phyloP scores from a whole-genome alignment of 2,113 vertebrate species.

The Passer montanus region DNA sequence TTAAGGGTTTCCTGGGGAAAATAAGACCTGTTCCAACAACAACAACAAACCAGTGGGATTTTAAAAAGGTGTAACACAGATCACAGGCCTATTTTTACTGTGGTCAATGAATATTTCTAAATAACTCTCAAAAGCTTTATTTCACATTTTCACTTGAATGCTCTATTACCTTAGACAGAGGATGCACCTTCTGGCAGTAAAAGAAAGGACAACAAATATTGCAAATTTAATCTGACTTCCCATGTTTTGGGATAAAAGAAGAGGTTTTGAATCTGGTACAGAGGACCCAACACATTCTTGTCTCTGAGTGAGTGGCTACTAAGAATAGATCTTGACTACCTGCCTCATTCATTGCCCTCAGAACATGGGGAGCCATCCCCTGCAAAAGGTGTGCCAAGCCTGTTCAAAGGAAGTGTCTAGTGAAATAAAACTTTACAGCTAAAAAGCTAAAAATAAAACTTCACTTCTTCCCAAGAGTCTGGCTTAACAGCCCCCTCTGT shows the following conservation, averaged over 20 bases:
- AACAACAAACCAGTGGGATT: background rate
- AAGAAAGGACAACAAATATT: background rate
- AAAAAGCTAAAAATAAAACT: constrained; percentile 39
- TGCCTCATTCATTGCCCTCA: background rate
- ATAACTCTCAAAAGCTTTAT: background rate
- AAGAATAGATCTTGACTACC: background rate
- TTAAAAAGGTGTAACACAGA: background rate
- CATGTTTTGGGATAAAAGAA: background rate
- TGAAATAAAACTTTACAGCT: constrained; percentile 22
- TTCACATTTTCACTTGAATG: background rate
- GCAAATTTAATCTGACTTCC: background rate
- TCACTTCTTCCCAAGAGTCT: background rate
- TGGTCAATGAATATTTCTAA: background rate
- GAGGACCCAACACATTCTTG: background rate
- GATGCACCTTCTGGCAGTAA: background rate
- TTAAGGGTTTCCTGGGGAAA: background rate
- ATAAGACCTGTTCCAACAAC: background rate
- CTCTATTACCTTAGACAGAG: background rate
- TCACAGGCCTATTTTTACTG: background rate
- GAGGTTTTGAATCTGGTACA: background rate
- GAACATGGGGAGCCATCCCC: background rate
- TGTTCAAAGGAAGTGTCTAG: background rate
- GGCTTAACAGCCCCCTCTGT: background rate
- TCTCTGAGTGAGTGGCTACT: background rate
- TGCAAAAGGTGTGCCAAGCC: background rate